Evolutionary conservation across 1,140 invertebrate species (phyloP), one percentile per base, ranked within the genome.

Genomic region (Colletes latitarsis): DNA sequence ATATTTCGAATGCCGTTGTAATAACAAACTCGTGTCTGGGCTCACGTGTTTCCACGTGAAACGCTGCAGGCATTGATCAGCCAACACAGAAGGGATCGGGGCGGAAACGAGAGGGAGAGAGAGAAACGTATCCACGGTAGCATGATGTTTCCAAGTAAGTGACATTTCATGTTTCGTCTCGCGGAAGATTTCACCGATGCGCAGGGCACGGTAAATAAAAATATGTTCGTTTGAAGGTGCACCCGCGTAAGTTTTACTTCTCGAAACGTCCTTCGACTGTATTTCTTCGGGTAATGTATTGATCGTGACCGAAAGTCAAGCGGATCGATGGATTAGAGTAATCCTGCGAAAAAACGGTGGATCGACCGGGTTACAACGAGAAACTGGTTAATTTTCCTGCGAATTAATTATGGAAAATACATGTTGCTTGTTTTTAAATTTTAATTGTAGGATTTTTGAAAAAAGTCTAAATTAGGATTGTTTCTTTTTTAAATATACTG

Each of bases 151-250:
- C 72, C 67, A 60, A 80, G 84, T 87, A 87, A 87, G 84, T 87
- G 85, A 87, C 85, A 86, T 87, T 87, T 86, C 85, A 73, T 87
- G 85, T 87, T 86, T 83, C 84, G 63, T 75, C 76, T 85, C 63
- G 85, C 76, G 81, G 76, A 85, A 83, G 85, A 85, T 76, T 83
- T 85, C 81, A 74, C 67, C 83, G 75, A 72, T 49, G 66, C 75
- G 63, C 49, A 39, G 82, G 71, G 82, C 81, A 86, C 63, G 85
- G 60, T 87, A 82, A 82, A 86, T 87, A 87, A 85, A 87, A 86
- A 87, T 83, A 87, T 86, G 80, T 81, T 86, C 84, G 85, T 83
- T 86, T 81, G 81, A 86, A 81, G 84, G 77, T 78, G 69, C 69
- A 71, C 62, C 68, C 57, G 17, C 19, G 43, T 39, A 82, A 77